Conservation (phyloP, 2,113 vertebrate species). For the Nicator chloris region DNA sequence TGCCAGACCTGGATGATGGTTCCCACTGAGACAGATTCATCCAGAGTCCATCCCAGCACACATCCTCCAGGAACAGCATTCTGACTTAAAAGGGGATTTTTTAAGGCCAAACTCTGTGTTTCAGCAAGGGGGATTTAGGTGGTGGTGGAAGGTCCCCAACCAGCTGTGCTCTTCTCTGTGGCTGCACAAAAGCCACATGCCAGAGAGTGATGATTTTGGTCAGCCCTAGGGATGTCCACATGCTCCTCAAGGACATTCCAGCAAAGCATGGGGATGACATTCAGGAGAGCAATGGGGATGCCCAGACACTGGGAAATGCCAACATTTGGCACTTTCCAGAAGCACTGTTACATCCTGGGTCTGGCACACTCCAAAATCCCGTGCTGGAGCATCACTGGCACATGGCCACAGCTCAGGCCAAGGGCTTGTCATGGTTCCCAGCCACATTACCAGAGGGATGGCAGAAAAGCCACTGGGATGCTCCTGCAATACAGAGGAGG, state of each 20-base stretch:
- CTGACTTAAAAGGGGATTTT: background rate
- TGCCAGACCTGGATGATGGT: background rate
- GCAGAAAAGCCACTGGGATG: background rate
- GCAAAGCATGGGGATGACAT: accelerated
- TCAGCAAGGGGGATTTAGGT: background rate
- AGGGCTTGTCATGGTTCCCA: background rate
- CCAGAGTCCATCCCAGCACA: background rate
- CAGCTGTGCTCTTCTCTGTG: background rate
- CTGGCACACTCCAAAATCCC: background rate
- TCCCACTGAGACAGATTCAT: background rate
- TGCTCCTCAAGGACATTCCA: background rate
- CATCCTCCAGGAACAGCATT: background rate
- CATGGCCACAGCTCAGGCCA: background rate
- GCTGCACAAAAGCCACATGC: background rate
- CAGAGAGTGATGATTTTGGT: background rate
- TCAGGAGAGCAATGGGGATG: background rate
- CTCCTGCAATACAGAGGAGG: background rate
- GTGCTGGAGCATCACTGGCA: accelerated
- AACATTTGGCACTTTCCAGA: background rate
- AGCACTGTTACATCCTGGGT: background rate
- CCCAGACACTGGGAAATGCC: background rate
- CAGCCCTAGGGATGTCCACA: background rate
- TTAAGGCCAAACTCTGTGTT: background rate
- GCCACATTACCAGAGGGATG: accelerated
- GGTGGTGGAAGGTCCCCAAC: accelerated